A percentile compares a stretch with the other conserved stretches of the same genome.
These are phyloP conservation scores for Musca domestica DNA, from an alignment of 1,140 invertebrate species.

Conservation along the genomic window DNA sequence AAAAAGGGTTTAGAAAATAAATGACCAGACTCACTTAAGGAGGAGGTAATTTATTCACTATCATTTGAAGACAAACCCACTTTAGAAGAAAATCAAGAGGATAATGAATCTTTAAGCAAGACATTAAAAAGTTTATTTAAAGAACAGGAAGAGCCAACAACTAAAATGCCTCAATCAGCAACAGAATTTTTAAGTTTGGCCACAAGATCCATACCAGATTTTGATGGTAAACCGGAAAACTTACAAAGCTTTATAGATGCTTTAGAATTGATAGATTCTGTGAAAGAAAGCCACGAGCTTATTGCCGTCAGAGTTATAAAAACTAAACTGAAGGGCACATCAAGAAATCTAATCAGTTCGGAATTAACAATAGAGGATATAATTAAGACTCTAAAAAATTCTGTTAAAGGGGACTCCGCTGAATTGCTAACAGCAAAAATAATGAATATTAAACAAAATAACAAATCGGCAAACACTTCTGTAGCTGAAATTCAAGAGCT, in stretches of 20 bases:
- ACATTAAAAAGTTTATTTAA: no score
- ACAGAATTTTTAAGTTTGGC: neutral
- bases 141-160: no score
- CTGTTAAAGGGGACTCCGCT: neutral
- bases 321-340: no score
- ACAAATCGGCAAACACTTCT: neutral
- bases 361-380: neutral
- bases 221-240: neutral
- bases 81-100: no score
- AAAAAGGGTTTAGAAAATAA: no score
- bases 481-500: neutral
- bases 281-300: neutral
- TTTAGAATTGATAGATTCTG: neutral
- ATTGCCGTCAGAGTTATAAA: neutral
- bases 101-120: no score
- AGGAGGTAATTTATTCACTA: no score
- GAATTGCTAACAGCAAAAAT: neutral
- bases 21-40: no score
- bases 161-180: no score
- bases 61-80: no score
- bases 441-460: neutral
- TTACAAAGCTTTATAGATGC: neutral
- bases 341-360: neutral
- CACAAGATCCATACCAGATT: neutral
- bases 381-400: neutral